phyloP scores from a whole-genome alignment of 2,113 vertebrate genomes.

The Pterocles orientalis region DNA sequence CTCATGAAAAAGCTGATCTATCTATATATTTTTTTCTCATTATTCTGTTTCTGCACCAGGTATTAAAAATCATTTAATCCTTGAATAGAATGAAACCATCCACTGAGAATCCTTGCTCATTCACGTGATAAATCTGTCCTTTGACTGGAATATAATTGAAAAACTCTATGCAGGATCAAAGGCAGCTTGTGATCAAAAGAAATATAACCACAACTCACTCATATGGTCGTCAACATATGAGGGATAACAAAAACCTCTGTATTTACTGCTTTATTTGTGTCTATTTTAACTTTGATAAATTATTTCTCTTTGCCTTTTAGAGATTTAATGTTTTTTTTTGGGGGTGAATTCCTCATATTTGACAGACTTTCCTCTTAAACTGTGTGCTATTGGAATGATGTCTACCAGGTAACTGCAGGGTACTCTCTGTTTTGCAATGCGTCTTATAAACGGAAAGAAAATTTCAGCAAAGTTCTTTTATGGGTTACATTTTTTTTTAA shows the following conservation, averaged over 20 bases:
- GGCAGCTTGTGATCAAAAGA: not conserved
- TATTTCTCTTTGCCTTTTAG: not conserved
- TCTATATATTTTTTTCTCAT: not conserved
- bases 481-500: not conserved
- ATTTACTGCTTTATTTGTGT: not conserved
- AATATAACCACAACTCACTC: not conserved
- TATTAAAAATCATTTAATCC: not conserved
- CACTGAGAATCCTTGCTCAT: not conserved
- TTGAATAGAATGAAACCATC: not conserved
- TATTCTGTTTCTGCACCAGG: not conserved
- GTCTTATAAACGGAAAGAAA: not conserved
- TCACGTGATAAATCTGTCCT: not conserved
- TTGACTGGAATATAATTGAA: not conserved
- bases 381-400: not conserved
- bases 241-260: not conserved
- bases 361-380: not conserved
- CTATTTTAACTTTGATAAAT: not conserved
- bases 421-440: not conserved
- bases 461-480: not conserved
- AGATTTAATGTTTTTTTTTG: not conserved
- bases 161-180: not conserved
- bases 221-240: not conserved
- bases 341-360: not conserved
- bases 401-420: not conserved
- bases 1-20: not conserved